These are phyloP conservation scores for Heliconius charithonia DNA, from an alignment of 2,888 invertebrate genomes.

Conservation along the genomic window DNA sequence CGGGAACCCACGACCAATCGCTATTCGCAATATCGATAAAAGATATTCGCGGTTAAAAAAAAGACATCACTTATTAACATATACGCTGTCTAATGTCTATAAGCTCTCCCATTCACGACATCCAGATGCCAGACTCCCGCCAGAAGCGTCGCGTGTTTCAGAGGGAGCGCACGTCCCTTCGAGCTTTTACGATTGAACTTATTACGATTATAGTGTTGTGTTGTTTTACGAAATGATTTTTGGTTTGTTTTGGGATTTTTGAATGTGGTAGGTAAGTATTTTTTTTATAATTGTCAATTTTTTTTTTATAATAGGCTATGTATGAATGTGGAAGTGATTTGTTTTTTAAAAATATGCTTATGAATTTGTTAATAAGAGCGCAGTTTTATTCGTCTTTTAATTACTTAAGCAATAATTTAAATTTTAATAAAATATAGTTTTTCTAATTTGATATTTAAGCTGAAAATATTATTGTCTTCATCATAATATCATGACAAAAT, in stretches of 20 bases:
- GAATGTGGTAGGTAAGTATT: constrained; percentile 29
- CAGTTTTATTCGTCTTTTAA: too few species aligned
- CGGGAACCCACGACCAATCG: too few species aligned
- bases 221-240: constrained; percentile 31
- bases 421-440: too few species aligned
- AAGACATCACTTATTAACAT: neutral
- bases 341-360: too few species aligned
- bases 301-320: neutral
- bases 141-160: constrained; percentile 67
- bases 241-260: constrained; percentile 26
- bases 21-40: too few species aligned
- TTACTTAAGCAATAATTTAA: too few species aligned
- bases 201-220: constrained; percentile 43
- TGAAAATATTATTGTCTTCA: too few species aligned
- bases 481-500: too few species aligned
- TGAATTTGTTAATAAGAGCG: too few species aligned
- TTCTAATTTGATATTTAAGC: too few species aligned
- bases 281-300: neutral
- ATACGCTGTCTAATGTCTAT: neutral
- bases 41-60: neutral
- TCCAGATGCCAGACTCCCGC: constrained; percentile 40
- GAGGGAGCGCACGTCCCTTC: constrained; percentile 62
- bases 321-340: neutral
- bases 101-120: neutral
- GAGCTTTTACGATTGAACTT: constrained; percentile 44